Evolutionary conservation across 2,797 vertebrate species (phyloP).

Genomic region (Danio aesculapii): DNA sequence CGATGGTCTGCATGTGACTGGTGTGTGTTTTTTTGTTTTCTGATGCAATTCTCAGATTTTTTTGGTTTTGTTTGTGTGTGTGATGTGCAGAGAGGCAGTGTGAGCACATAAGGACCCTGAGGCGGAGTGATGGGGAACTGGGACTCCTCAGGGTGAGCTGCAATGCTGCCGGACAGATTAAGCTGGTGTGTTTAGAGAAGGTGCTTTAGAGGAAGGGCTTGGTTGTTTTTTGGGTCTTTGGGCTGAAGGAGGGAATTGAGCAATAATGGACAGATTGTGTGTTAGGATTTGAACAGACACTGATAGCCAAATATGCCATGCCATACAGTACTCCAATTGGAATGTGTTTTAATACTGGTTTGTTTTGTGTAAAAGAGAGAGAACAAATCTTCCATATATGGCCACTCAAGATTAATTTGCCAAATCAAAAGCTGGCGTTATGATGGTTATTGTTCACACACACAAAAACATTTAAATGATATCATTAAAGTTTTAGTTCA

Average conservation of each 20-base stretch:
- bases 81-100: neutral
- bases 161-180: conserved; percentile 27
- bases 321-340: neutral
- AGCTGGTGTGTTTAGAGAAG: neutral
- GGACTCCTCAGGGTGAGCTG: conserved; percentile 18
- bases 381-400: neutral
- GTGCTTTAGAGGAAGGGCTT: neutral
- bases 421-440: neutral
- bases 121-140: conserved; percentile 18
- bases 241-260: neutral
- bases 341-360: neutral
- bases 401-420: neutral
- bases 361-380: neutral
- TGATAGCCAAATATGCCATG: neutral
- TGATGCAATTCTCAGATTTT: conserved; percentile 23
- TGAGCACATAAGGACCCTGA: conserved; percentile 32
- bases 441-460: neutral
- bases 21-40: conserved; percentile 23
- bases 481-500: neutral
- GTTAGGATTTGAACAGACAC: neutral
- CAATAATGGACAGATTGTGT: neutral
- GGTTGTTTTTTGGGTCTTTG: neutral
- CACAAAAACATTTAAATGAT: no score
- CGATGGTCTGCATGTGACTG: neutral
- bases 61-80: conserved; percentile 19